Conservation (phyloP, 2,797 vertebrate species). For the Sardinella longiceps region DNA sequence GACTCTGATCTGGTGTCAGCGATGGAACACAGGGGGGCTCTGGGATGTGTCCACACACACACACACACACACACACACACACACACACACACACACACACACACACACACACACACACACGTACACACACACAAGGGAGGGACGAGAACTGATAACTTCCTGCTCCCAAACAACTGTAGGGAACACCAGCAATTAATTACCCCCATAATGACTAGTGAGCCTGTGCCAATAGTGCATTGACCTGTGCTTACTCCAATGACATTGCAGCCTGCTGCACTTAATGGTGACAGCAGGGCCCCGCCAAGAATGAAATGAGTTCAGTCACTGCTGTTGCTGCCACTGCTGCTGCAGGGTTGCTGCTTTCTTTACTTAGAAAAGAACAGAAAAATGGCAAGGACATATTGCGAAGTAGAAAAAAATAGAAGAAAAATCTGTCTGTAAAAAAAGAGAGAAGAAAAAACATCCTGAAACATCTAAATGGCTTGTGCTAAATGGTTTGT, state of each 20-base stretch:
- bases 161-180: constrained; percentile 23
- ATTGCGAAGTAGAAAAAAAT: not conserved
- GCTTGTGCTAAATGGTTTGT: not conserved
- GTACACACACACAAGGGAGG: not conserved
- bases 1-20: constrained; percentile 36
- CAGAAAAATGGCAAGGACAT: not conserved
- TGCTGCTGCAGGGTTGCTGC: not conserved
- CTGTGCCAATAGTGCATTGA: constrained; percentile 10
- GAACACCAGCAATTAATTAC: constrained; percentile 24
- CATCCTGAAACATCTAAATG: constrained; percentile 27
- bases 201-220: constrained; percentile 20
- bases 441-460: constrained; percentile 3
- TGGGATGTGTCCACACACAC: constrained; percentile 29
- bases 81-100: not conserved
- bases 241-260: constrained; percentile 25
- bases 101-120: constrained; percentile 11
- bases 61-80: constrained; percentile 28
- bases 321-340: not conserved
- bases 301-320: constrained; percentile 19
- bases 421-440: not conserved
- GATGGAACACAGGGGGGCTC: not conserved
- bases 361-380: not conserved
- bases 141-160: constrained; percentile 17
- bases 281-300: not conserved
- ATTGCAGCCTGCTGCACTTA: not conserved